Evolutionary conservation across 92 coral and sea anemone genomes (phyloP).

Genomic region (Palythoa grandiflora): DNA sequence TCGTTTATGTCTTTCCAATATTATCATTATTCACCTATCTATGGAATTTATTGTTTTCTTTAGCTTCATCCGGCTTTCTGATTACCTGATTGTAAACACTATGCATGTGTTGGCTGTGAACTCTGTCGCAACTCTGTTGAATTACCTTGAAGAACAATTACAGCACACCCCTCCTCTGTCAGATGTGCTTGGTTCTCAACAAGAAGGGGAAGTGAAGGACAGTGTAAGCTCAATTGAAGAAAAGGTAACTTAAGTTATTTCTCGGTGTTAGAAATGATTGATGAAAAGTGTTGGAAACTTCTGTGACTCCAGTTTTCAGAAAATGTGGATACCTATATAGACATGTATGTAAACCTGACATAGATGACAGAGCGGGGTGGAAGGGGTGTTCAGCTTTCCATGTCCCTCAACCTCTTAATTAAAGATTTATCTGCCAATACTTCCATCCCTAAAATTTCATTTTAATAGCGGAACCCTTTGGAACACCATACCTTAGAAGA

Average conservation of each 20-base stretch:
- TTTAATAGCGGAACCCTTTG: no score
- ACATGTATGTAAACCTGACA: no score
- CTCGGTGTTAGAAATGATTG: background rate
- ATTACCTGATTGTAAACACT: constrained; percentile 97
- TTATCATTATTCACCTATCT: background rate
- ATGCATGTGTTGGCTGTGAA: constrained; percentile 99
- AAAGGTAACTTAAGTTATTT: constrained; percentile 21
- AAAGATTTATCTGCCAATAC: no score
- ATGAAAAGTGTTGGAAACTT: background rate
- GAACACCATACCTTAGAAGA: no score
- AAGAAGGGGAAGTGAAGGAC: constrained; percentile 65
- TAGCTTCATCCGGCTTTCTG: constrained; percentile 99
- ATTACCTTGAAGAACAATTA: constrained; percentile 95
- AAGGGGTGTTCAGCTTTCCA: no score
- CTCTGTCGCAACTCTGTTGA: constrained; percentile 98
- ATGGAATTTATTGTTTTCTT: background rate
- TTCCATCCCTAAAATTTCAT: no score
- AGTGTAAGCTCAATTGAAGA: constrained; percentile 56
- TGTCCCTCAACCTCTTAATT: no score
- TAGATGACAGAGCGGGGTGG: no score
- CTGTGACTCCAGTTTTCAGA: background rate
- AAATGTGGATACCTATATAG: no score
- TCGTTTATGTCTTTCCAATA: background rate
- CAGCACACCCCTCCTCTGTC: constrained; percentile 83
- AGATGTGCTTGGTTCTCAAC: constrained; percentile 75